These are phyloP conservation scores for Lydus trimaculatus DNA, from an alignment of 2,888 invertebrate genomes.

Conservation along the genomic window DNA sequence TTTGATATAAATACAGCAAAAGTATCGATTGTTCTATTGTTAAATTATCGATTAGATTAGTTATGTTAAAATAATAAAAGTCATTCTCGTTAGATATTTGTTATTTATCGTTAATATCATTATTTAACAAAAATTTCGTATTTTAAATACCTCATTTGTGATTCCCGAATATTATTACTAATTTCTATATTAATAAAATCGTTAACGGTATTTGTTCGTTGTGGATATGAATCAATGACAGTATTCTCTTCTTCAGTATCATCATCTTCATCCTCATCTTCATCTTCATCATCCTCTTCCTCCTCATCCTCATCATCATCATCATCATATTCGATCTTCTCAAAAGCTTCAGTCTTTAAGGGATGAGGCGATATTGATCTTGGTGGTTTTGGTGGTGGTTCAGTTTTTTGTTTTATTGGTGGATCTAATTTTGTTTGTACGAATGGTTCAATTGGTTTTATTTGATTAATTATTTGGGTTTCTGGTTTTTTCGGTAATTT, in stretches of 20 bases:
- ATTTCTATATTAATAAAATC: conserved; percentile 43
- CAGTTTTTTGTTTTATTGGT: conserved; percentile 30
- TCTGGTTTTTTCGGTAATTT: conserved; percentile 37
- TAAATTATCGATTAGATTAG: not conserved
- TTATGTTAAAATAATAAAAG: not conserved
- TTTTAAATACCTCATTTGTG: not conserved
- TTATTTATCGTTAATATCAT: conserved; percentile 18
- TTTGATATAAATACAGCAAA: not conserved
- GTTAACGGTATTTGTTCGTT: conserved; percentile 35
- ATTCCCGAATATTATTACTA: conserved; percentile 15
- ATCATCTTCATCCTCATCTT: conserved; percentile 47
- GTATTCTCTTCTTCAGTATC: conserved; percentile 48
- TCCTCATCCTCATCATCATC: conserved; percentile 44
- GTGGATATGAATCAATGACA: conserved; percentile 40
- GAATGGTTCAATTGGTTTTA: conserved; percentile 31
- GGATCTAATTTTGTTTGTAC: conserved; percentile 27
- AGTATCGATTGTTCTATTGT: not conserved
- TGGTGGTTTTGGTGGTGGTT: conserved; percentile 50
- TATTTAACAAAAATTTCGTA: not conserved
- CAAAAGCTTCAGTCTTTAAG: conserved; percentile 44
- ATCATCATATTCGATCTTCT: conserved; percentile 49
- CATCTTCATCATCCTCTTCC: conserved; percentile 28
- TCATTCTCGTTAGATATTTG: conserved; percentile 20
- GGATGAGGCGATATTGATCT: conserved; percentile 56
- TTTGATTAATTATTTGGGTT: conserved; percentile 34